A percentile compares a stretch with the other conserved stretches of the same genome.
Conservation (phyloP, 1,140 invertebrate genomes). For the Aphelenchoides avenae region DNA sequence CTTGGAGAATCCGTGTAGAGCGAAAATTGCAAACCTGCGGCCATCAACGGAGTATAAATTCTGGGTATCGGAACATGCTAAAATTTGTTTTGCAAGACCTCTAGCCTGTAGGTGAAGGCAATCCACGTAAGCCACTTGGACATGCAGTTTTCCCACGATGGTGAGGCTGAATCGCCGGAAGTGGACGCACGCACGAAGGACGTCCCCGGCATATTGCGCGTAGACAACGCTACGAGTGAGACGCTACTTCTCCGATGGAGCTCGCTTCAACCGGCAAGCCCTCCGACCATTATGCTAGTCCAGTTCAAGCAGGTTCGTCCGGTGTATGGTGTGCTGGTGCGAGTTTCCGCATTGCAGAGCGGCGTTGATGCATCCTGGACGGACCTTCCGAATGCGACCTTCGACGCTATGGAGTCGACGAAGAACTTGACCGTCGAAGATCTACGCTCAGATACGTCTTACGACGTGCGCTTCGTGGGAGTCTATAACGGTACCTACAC, state of each 20-base stretch:
- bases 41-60: conserved; percentile 56
- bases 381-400: conserved; percentile 44
- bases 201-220: conserved; percentile 50
- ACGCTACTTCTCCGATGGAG: conserved; percentile 50
- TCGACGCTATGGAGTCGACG: conserved; percentile 34
- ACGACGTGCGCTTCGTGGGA: conserved; percentile 56
- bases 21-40: conserved; percentile 54
- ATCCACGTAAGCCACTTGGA: conserved; percentile 51
- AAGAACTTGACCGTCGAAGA: conserved; percentile 36
- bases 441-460: conserved; percentile 51
- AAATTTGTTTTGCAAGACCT: conserved; percentile 13
- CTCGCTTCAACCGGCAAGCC: conserved; percentile 38
- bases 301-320: conserved; percentile 47
- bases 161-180: conserved; percentile 53
- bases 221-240: conserved; percentile 53
- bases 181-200: conserved; percentile 46
- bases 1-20: conserved; percentile 47
- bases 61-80: conserved; percentile 36
- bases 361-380: conserved; percentile 46
- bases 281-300: conserved; percentile 37
- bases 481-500: conserved; percentile 39
- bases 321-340: background rate
- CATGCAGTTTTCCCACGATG: conserved; percentile 49
- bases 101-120: conserved; percentile 45
- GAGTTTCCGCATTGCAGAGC: conserved; percentile 32